A percentile compares a stretch with the other conserved stretches of the same genome.
Conservation (phyloP, 2,888 invertebrate genomes). For the Cephonodes hylas region DNA sequence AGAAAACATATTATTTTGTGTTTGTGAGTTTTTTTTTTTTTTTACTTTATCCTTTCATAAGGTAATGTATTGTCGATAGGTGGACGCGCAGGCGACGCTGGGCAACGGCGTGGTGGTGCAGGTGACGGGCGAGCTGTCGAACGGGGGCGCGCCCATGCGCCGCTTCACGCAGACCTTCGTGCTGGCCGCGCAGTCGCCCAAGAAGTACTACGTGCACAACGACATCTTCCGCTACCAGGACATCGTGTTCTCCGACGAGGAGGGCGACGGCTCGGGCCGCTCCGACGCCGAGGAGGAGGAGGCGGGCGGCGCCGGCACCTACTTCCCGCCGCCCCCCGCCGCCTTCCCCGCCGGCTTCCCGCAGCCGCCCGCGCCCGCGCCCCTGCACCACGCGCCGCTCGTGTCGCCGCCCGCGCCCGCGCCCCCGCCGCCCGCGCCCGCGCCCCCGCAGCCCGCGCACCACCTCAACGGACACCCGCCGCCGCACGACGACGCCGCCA, state of each 20-base stretch:
- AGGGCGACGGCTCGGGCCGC: slow-evolving; percentile 75
- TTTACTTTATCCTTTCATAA: neutral
- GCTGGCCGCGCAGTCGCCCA: slow-evolving; percentile 95
- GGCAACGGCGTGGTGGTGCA: slow-evolving; percentile 97
- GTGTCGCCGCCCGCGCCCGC: slow-evolving; percentile 37
- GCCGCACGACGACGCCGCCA: slow-evolving; percentile 36
- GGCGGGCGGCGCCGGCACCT: slow-evolving; percentile 40
- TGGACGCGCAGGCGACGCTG: slow-evolving; percentile 96
- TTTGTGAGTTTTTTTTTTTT: too few relatives aligned
- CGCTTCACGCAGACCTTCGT: slow-evolving; percentile 99
- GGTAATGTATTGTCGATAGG: slow-evolving; percentile 58
- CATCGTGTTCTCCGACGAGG: slow-evolving; percentile 82
- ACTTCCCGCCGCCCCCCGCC: slow-evolving; percentile 51
- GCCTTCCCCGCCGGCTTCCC: slow-evolving; percentile 37
- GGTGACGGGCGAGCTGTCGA: slow-evolving; percentile 98
- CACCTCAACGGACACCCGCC: slow-evolving; percentile 22
- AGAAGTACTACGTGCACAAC: slow-evolving; percentile 99
- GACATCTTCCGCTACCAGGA: slow-evolving; percentile 98
- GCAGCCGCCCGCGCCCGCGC: slow-evolving; percentile 33
- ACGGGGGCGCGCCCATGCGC: slow-evolving; percentile 97
- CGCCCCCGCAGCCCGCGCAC: slow-evolving; percentile 33
- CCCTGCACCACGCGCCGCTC: slow-evolving; percentile 28
- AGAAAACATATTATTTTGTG: neutral
- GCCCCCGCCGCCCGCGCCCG: slow-evolving; percentile 44
- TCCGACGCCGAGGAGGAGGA: slow-evolving; percentile 83